Percentiles rank a stretch among this genome's conserved stretches.
phyloP scores from a whole-genome alignment of 23 tunicate species.

The Ciona savignyi region DNA sequence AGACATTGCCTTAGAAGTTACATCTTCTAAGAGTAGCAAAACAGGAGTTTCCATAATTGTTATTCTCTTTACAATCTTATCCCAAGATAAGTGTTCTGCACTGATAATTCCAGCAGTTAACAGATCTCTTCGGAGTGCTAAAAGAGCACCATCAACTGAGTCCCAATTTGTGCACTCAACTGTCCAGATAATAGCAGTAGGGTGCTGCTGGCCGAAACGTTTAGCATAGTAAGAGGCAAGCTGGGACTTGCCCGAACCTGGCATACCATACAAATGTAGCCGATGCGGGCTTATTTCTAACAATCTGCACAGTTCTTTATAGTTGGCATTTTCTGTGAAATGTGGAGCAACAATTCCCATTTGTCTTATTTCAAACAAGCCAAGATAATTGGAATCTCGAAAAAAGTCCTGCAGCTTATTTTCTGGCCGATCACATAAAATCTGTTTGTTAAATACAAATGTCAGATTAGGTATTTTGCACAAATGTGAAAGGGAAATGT shows the following conservation, averaged over 20 bases:
- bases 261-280: not conserved
- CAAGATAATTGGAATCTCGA: not conserved
- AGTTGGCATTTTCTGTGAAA: not conserved
- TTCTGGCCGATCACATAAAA: too few relatives aligned
- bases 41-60: not conserved
- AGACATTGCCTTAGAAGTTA: not conserved
- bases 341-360: not conserved
- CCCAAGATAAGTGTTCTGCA: not conserved
- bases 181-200: not conserved
- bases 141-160: not conserved
- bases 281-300: not conserved
- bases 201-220: not conserved
- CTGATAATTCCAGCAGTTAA: not conserved
- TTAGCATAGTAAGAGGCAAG: not conserved
- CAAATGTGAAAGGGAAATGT: too few relatives aligned
- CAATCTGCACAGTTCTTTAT: not conserved
- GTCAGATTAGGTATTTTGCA: too few relatives aligned
- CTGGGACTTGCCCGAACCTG: not conserved
- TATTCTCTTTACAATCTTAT: not conserved
- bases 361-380: not conserved
- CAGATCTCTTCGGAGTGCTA: not conserved
- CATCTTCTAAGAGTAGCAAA: not conserved
- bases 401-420: too few relatives aligned
- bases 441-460: too few relatives aligned
- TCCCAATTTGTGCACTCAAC: not conserved